Evolutionary conservation across 1,140 invertebrate species (phyloP).

Genomic region (Trichonephila inaurata): DNA sequence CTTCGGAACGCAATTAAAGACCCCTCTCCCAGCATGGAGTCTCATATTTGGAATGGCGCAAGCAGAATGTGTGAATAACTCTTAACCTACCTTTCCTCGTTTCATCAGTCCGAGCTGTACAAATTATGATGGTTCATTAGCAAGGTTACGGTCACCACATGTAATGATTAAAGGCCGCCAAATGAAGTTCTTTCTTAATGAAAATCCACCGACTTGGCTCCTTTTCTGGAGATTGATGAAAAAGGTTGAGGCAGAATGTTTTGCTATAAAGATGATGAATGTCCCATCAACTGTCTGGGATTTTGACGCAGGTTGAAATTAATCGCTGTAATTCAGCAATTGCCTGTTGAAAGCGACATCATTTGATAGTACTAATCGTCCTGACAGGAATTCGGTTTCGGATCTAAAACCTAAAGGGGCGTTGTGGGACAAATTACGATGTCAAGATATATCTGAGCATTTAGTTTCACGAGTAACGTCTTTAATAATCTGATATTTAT

Average conservation of each 20-base stretch:
- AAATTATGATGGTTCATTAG: slow-evolving; percentile 19
- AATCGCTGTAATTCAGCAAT: not conserved
- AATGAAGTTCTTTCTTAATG: slow-evolving; percentile 21
- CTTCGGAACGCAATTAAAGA: not conserved
- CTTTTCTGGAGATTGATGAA: slow-evolving; percentile 15
- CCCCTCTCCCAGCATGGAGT: not conserved
- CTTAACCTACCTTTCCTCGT: not conserved
- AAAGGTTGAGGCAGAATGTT: not conserved
- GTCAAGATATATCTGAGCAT: not conserved
- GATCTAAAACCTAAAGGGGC: not conserved
- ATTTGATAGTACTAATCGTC: not conserved
- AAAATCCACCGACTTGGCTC: not conserved
- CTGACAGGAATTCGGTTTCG: not conserved
- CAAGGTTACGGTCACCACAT: not conserved
- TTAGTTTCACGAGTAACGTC: not conserved
- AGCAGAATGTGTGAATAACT: not conserved
- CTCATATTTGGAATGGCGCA: not conserved
- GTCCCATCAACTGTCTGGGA: not conserved
- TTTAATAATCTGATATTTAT: slow-evolving; percentile 13
- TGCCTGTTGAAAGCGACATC: not conserved
- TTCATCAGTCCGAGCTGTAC: not conserved
- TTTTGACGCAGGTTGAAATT: slow-evolving; percentile 7
- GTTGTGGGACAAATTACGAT: slow-evolving; percentile 1
- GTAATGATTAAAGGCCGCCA: not conserved
- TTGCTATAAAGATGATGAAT: slow-evolving; percentile 4